Conservation (phyloP, 1,140 invertebrate genomes). For the Limonius californicus region DNA sequence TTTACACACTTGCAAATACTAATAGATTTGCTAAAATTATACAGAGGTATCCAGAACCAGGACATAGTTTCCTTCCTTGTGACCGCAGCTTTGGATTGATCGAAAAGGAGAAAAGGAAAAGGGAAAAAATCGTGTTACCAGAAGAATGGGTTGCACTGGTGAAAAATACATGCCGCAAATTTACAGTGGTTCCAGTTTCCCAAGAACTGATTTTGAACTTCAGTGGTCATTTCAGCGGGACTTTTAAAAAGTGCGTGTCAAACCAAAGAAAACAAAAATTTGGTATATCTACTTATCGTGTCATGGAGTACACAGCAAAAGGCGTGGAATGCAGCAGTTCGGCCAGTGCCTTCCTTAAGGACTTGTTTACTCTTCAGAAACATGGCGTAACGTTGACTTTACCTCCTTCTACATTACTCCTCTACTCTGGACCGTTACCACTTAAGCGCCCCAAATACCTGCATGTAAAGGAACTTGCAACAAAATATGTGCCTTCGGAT, state of each 20-base stretch:
- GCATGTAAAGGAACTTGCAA: constrained; percentile 19
- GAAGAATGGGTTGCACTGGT: constrained; percentile 4
- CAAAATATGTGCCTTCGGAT: constrained; percentile 22
- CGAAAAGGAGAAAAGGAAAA: constrained; percentile 1
- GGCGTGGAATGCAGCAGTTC: constrained; percentile 13
- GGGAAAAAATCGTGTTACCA: neutral
- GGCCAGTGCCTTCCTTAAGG: constrained; percentile 14
- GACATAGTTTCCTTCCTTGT: neutral
- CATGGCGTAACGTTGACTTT: constrained; percentile 5
- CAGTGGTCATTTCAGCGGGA: constrained; percentile 16
- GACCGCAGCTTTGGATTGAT: neutral
- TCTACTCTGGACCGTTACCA: constrained; percentile 11
- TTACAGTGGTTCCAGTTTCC: neutral
- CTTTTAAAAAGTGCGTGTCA: constrained; percentile 24
- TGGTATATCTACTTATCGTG: constrained; percentile 16
- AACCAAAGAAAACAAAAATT: too few species aligned
- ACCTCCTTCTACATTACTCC: neutral
- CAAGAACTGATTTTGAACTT: constrained; percentile 18
- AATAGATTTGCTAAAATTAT: constrained; percentile 19
- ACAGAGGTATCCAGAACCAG: neutral
- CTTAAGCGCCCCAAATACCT: constrained; percentile 20
- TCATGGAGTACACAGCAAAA: constrained; percentile 22
- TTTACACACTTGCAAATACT: constrained; percentile 20
- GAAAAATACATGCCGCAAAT: neutral
- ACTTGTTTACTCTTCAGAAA: constrained; percentile 16